Conservation (phyloP, 2,888 invertebrate genomes). For the Caenorhabditis zanzibari region DNA sequence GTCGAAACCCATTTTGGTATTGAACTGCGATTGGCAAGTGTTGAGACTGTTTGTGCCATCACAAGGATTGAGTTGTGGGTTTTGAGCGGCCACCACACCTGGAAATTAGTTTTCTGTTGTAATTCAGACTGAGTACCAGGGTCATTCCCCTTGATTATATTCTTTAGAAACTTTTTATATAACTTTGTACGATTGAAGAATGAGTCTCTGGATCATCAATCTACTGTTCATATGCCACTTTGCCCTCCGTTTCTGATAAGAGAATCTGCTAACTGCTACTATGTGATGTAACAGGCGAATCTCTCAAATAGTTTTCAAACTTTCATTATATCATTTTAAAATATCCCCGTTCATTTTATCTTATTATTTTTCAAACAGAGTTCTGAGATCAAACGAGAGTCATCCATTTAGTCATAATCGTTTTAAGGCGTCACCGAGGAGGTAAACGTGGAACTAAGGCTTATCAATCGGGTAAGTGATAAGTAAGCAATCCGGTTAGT, state of each 20-base stretch:
- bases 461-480: constrained; percentile 43
- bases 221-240: background rate
- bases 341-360: background rate
- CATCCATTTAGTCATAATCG: constrained; percentile 55
- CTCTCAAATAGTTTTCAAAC: background rate
- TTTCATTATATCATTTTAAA: background rate
- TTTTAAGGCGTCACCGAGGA: constrained; percentile 37
- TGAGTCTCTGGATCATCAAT: too few species aligned
- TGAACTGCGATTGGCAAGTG: constrained; percentile 72
- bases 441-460: constrained; percentile 41
- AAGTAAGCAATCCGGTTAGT: constrained; percentile 57
- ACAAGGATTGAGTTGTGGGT: constrained; percentile 55
- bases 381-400: constrained; percentile 26
- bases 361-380: constrained; percentile 1
- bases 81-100: constrained; percentile 56
- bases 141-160: too few species aligned
- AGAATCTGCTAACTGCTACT: background rate
- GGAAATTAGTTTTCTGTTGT: constrained; percentile 22
- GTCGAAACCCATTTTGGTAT: constrained; percentile 69
- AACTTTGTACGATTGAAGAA: too few species aligned
- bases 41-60: constrained; percentile 57
- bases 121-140: too few species aligned
- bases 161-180: too few species aligned
- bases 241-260: constrained; percentile 15
- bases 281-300: constrained; percentile 13